A percentile compares a stretch with the other conserved stretches of the same genome.
phyloP scores from a whole-genome alignment of 2,888 invertebrate genomes.

The Vandiemenella viatica region DNA sequence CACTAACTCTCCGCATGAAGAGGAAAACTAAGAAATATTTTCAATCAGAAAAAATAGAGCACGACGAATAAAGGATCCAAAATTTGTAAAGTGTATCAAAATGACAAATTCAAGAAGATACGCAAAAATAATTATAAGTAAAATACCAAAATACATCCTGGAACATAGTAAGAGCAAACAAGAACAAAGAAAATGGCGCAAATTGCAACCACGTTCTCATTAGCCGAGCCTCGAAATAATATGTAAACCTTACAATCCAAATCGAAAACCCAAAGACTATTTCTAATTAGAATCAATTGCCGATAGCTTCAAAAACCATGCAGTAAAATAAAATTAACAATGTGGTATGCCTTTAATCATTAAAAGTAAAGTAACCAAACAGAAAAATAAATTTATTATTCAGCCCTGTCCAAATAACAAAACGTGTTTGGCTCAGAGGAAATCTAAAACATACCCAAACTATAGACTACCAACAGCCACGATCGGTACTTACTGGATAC shows the following conservation, averaged over 20 bases:
- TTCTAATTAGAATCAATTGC: no score
- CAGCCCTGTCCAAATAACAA: no score
- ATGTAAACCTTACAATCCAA: no score
- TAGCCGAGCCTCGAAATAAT: no score
- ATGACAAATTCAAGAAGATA: background rate
- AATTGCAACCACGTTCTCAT: no score
- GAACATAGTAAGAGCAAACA: background rate
- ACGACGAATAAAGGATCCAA: background rate
- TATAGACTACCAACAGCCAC: no score
- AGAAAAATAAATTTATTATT: background rate
- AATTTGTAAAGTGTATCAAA: background rate
- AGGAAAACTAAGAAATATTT: background rate
- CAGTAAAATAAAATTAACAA: background rate
- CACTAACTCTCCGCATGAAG: background rate
- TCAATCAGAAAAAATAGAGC: background rate
- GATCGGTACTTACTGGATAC: no score
- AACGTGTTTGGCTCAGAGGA: no score
- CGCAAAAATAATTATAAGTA: background rate
- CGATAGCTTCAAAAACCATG: no score
- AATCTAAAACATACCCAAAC: no score
- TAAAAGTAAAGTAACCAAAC: background rate
- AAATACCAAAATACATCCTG: background rate
- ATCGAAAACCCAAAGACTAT: no score
- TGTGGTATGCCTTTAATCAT: background rate
- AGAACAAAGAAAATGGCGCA: background rate